Conservation (phyloP, 2,113 vertebrate genomes). For the Neomonachus schauinslandi region DNA sequence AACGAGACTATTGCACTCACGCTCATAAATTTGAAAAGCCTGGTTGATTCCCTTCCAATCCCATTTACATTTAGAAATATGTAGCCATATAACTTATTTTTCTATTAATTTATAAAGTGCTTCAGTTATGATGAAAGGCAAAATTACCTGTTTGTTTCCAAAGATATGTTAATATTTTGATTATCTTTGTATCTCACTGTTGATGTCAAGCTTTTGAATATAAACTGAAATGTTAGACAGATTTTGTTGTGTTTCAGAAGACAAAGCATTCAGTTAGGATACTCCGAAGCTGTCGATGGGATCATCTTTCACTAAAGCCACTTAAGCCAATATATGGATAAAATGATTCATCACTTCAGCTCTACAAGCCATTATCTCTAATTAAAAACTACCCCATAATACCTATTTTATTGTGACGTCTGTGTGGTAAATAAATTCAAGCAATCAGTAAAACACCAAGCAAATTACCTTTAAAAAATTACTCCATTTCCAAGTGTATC, state of each 20-base stretch:
- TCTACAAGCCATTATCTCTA: conserved; percentile 94
- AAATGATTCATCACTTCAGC: conserved; percentile 90
- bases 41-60: conserved; percentile 70
- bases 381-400: conserved; percentile 95
- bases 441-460: conserved; percentile 83
- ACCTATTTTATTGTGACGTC: conserved; percentile 86
- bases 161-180: conserved; percentile 53
- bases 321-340: conserved; percentile 87
- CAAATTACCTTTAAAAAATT: conserved; percentile 85
- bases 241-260: conserved; percentile 81
- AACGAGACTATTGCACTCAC: conserved; percentile 25
- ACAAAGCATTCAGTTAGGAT: conserved; percentile 85
- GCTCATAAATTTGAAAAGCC: conserved; percentile 80
- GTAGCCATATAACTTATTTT: conserved; percentile 49
- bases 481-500: conserved; percentile 84
- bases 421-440: conserved; percentile 92
- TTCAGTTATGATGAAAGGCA: conserved; percentile 64
- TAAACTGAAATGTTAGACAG: neutral
- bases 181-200: conserved; percentile 38
- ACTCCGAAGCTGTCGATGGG: conserved; percentile 79
- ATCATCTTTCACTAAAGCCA: conserved; percentile 82
- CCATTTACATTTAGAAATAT: conserved; percentile 77
- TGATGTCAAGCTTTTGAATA: neutral
- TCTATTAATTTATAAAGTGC: conserved; percentile 75
- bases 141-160: conserved; percentile 57